These are phyloP conservation scores for Drosophila chauvacae DNA, from an alignment of 1,140 invertebrate genomes.

Conservation along the genomic window DNA sequence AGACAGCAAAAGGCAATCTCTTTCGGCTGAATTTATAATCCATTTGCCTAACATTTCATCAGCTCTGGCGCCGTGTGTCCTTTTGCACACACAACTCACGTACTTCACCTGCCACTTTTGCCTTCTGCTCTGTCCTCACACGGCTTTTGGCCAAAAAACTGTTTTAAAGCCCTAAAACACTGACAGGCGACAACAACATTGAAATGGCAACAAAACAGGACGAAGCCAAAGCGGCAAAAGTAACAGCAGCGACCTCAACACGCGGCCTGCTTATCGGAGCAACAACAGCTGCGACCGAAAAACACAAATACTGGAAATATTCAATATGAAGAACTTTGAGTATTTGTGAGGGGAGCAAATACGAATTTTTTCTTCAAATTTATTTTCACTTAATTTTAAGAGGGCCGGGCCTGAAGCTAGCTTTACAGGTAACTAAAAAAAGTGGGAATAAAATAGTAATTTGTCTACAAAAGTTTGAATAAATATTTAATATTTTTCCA, in stretches of 20 bases:
- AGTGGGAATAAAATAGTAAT: too few relatives aligned
- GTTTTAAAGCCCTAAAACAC: slow-evolving; percentile 52
- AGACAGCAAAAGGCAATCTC: slow-evolving; percentile 31
- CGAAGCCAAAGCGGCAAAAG: slow-evolving; percentile 31
- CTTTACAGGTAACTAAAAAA: too few relatives aligned
- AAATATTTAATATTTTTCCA: too few relatives aligned
- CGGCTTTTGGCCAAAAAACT: slow-evolving; percentile 46
- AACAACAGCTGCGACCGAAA: slow-evolving; percentile 66
- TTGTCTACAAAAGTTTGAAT: too few relatives aligned
- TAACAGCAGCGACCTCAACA: slow-evolving; percentile 55
- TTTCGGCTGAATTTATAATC: slow-evolving; percentile 50
- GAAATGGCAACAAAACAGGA: slow-evolving; percentile 27
- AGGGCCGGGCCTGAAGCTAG: too few relatives aligned
- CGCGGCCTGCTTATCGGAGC: slow-evolving; percentile 64
- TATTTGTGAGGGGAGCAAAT: not conserved
- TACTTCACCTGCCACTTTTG: slow-evolving; percentile 62
- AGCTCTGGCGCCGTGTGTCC: slow-evolving; percentile 26
- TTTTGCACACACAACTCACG: slow-evolving; percentile 51
- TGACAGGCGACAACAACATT: slow-evolving; percentile 57
- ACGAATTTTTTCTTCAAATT: too few relatives aligned
- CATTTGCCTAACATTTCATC: slow-evolving; percentile 48
- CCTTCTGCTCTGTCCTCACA: slow-evolving; percentile 46
- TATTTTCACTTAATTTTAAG: too few relatives aligned
- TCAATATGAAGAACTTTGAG: not conserved
- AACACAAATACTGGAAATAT: slow-evolving; percentile 14